Conservation (phyloP, 2,113 vertebrate species). For the Silurus glanis region DNA sequence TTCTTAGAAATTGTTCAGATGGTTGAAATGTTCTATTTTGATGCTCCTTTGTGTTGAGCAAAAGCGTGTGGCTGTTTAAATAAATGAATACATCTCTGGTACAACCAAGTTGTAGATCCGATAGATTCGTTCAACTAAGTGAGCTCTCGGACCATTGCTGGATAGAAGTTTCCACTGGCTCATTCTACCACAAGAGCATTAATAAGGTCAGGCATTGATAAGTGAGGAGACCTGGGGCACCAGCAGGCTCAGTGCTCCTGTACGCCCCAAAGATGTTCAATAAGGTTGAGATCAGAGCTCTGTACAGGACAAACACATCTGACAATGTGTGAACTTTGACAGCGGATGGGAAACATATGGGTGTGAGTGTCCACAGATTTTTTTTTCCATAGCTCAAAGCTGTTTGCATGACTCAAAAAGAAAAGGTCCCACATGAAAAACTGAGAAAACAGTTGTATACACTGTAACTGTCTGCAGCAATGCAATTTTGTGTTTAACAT, state of each 20-base stretch:
- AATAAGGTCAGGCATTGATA: no score
- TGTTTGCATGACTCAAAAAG: neutral
- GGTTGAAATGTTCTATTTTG: neutral
- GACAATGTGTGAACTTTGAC: neutral
- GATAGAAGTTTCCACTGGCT: no score
- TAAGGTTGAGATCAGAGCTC: no score
- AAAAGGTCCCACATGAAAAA: neutral
- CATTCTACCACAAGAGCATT: no score
- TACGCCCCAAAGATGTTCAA: no score
- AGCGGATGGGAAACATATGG: neutral
- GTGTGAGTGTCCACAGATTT: neutral
- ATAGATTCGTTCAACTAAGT: neutral
- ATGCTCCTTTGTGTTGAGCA: neutral
- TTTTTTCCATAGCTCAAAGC: neutral
- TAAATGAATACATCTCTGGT: neutral
- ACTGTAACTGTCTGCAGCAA: neutral
- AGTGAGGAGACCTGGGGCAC: no score
- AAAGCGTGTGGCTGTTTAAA: neutral
- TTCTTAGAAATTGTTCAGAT: neutral
- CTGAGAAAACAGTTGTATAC: no score
- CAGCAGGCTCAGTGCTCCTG: no score
- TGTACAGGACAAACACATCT: neutral
- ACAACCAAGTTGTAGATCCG: neutral
- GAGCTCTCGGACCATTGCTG: no score
- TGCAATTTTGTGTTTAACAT: neutral